Evolutionary conservation across 2,113 vertebrate species (phyloP).

Genomic region (Parotia lawesii): DNA sequence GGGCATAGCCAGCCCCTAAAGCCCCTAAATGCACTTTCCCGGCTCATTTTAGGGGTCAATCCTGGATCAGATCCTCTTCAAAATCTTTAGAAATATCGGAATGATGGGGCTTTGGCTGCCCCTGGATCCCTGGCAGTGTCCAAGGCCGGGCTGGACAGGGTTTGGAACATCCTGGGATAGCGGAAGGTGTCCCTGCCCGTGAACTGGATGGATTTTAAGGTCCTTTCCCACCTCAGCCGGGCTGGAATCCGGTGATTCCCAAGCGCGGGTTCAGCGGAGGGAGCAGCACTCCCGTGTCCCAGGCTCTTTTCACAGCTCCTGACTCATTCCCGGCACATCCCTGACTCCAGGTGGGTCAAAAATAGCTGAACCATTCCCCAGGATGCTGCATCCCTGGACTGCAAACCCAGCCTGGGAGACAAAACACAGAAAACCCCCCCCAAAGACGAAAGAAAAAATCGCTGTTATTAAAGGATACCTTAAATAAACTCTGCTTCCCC

Average conservation of each 20-base stretch:
- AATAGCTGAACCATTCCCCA: not conserved
- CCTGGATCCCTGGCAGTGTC: not conserved
- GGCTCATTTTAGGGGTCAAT: not conserved
- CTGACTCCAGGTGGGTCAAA: not conserved
- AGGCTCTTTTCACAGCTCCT: not conserved
- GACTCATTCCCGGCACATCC: not conserved
- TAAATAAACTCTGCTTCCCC: not conserved
- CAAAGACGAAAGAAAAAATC: not conserved
- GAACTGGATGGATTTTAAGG: not conserved
- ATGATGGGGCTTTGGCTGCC: not conserved
- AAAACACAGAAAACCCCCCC: not conserved
- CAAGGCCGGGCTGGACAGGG: not conserved
- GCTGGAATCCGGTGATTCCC: not conserved
- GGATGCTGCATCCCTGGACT: not conserved
- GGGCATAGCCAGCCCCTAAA: not conserved
- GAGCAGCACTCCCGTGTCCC: not conserved
- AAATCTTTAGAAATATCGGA: not conserved
- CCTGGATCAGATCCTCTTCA: not conserved
- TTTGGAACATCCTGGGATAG: not conserved
- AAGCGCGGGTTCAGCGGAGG: rapidly evolving
- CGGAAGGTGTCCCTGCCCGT: not conserved
- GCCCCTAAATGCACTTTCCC: rapidly evolving
- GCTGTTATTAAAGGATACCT: not conserved
- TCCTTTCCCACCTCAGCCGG: not conserved
- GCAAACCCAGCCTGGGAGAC: not conserved